These are phyloP conservation scores for Eulemur mongoz DNA, from an alignment of 2,797 vertebrate species.

Conservation along the genomic window DNA sequence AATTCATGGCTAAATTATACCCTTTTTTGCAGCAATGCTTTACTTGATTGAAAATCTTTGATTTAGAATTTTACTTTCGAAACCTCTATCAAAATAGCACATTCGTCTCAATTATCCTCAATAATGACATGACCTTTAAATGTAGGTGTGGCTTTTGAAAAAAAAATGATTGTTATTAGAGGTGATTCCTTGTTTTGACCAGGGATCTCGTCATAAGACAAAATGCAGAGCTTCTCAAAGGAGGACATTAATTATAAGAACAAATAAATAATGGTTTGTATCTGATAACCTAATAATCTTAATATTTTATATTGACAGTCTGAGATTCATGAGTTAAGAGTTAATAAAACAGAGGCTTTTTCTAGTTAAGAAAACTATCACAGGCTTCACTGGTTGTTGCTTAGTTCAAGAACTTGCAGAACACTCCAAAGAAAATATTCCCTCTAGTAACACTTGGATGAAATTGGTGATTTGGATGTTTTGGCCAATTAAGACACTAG, in stretches of 20 bases:
- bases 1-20: not conserved
- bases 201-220: not conserved
- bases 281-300: not conserved
- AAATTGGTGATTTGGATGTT: slow-evolving; percentile 53
- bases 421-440: slow-evolving; percentile 74
- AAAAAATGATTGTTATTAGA: not conserved
- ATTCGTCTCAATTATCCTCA: slow-evolving; percentile 1
- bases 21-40: slow-evolving; percentile 30
- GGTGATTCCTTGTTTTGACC: not conserved
- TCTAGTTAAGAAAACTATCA: slow-evolving; percentile 52
- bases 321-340: slow-evolving; percentile 21
- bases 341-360: slow-evolving; percentile 52
- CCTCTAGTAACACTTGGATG: slow-evolving; percentile 65
- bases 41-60: slow-evolving; percentile 10
- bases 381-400: slow-evolving; percentile 11
- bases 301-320: not conserved
- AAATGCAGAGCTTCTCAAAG: not conserved
- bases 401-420: slow-evolving; percentile 48
- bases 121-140: not conserved
- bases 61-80: slow-evolving; percentile 21
- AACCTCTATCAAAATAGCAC: not conserved
- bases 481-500: slow-evolving; percentile 57
- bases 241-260: not conserved
- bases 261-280: not conserved
- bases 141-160: not conserved